phyloP scores from a whole-genome alignment of 2,888 invertebrate genomes.

The Cremastobaeus sp. region DNA sequence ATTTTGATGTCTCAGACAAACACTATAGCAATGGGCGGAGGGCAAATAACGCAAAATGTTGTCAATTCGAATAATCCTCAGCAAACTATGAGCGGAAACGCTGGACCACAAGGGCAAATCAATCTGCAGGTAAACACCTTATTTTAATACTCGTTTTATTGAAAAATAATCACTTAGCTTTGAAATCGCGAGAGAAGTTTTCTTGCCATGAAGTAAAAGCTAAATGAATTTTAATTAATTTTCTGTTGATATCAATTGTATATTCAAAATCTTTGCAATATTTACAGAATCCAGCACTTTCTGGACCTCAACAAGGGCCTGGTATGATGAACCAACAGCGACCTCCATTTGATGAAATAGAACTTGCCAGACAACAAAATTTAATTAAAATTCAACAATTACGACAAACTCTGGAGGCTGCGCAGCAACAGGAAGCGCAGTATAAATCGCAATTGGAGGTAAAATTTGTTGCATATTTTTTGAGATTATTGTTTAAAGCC shows the following conservation, averaged over 20 bases:
- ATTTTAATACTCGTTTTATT: neutral
- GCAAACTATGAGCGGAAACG: slow-evolving; percentile 69
- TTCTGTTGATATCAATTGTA: neutral
- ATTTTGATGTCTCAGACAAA: slow-evolving; percentile 80
- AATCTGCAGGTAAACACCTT: slow-evolving; percentile 73
- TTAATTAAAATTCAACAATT: slow-evolving; percentile 87
- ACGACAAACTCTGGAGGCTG: slow-evolving; percentile 88
- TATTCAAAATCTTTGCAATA: neutral
- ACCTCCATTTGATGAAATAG: slow-evolving; percentile 81
- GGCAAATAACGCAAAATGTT: slow-evolving; percentile 81
- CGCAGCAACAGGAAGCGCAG: slow-evolving; percentile 88
- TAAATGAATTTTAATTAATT: neutral
- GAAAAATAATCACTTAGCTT: no score
- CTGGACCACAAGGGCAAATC: slow-evolving; percentile 73
- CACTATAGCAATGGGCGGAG: slow-evolving; percentile 81
- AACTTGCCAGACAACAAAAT: slow-evolving; percentile 88
- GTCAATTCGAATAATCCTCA: slow-evolving; percentile 77
- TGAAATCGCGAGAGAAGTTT: no score
- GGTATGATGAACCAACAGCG: slow-evolving; percentile 73
- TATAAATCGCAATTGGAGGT: slow-evolving; percentile 88
- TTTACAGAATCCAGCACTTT: slow-evolving; percentile 67
- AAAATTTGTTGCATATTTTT: slow-evolving; percentile 73
- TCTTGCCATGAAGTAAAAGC: neutral
- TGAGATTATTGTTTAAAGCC: no score
- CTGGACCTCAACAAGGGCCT: slow-evolving; percentile 72